These are phyloP conservation scores for Psylliodes chrysocephalus DNA, from an alignment of 2,888 invertebrate species.

Conservation along the genomic window DNA sequence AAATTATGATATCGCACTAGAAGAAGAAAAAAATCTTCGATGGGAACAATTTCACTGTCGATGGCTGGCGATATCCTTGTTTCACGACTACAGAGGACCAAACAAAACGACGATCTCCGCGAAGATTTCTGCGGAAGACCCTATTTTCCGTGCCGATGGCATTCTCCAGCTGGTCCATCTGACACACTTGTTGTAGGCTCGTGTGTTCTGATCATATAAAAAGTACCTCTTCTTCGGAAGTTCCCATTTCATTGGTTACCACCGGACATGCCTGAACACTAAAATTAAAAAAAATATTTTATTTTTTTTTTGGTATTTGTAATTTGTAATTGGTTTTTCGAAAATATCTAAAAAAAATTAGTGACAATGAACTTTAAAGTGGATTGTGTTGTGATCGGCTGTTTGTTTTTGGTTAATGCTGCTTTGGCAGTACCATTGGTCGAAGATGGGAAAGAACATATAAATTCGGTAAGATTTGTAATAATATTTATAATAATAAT, in stretches of 20 bases:
- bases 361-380: constrained; percentile 60
- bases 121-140: constrained; percentile 50
- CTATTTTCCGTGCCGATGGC: constrained; percentile 57
- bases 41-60: constrained; percentile 57
- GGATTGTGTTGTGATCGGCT: constrained; percentile 60
- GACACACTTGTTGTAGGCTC: constrained; percentile 59
- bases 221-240: constrained; percentile 58
- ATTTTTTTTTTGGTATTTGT: too few species aligned
- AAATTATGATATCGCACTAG: constrained; percentile 27
- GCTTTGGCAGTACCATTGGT: constrained; percentile 60
- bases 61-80: constrained; percentile 49
- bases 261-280: constrained; percentile 57
- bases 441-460: constrained; percentile 59
- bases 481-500: too few species aligned
- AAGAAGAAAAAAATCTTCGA: constrained; percentile 19
- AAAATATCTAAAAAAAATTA: constrained; percentile 11
- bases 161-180: constrained; percentile 61
- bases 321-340: constrained; percentile 11
- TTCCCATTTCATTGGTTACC: constrained; percentile 62
- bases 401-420: constrained; percentile 51
- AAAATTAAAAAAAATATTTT: constrained; percentile 31
- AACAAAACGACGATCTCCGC: constrained; percentile 45
- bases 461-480: constrained; percentile 63
- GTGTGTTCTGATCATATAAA: constrained; percentile 59
- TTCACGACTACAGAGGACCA: constrained; percentile 50